These are phyloP conservation scores for Leptinotarsa undecemlineata DNA, from an alignment of 1,140 invertebrate genomes.

Conservation along the genomic window DNA sequence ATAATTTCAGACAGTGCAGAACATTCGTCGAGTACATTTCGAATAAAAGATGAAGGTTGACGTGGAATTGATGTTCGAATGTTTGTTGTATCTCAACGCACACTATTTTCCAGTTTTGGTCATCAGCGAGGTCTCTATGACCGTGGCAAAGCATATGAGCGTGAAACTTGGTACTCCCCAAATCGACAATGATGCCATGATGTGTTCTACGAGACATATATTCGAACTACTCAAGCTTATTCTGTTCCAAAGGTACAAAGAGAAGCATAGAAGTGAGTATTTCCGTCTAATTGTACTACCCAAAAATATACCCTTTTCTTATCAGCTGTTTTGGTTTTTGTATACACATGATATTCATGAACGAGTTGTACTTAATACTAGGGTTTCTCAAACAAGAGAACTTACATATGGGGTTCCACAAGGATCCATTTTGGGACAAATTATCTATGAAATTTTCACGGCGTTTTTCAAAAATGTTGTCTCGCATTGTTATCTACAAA, in stretches of 20 bases:
- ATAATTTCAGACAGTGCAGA: neutral
- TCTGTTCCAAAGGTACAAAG: constrained; percentile 42
- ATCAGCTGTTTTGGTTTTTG: too few relatives aligned
- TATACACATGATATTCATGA: too few relatives aligned
- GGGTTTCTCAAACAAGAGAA: too few relatives aligned
- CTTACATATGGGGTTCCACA: too few relatives aligned
- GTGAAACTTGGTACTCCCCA: constrained; percentile 34
- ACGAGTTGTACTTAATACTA: too few relatives aligned
- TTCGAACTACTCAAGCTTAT: constrained; percentile 42
- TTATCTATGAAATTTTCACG: too few relatives aligned
- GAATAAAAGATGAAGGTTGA: constrained; percentile 39
- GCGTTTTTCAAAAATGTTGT: too few relatives aligned
- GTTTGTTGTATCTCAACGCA: constrained; percentile 45
- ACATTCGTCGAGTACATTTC: neutral
- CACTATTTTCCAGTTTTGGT: constrained; percentile 46
- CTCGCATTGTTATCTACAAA: too few relatives aligned
- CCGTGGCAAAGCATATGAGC: constrained; percentile 42
- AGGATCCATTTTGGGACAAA: too few relatives aligned
- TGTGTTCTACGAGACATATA: constrained; percentile 37
- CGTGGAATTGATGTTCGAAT: constrained; percentile 47
- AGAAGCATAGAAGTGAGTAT: constrained; percentile 40
- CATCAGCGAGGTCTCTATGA: constrained; percentile 40
- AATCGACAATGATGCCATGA: constrained; percentile 40
- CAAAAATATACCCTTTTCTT: too few relatives aligned
- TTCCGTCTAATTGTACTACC: neutral